These are phyloP conservation scores for Rhinichthys osculus DNA, from an alignment of 2,797 vertebrate species.

Conservation along the genomic window DNA sequence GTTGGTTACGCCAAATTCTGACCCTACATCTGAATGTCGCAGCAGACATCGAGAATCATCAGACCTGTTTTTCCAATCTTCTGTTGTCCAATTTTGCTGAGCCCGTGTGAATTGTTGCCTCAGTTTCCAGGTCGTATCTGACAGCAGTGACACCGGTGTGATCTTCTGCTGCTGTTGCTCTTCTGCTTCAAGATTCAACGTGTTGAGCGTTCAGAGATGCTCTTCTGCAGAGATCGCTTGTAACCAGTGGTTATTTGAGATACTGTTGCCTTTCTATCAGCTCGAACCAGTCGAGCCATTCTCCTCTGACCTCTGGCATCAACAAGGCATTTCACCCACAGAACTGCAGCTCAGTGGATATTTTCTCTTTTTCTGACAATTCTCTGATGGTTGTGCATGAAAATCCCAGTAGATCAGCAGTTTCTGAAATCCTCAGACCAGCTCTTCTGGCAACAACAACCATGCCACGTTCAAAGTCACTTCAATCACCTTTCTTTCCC, in stretches of 20 bases:
- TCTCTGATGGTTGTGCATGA: neutral
- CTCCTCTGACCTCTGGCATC: conserved; percentile 51
- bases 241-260: no score
- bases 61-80: no score
- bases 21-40: neutral
- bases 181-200: no score
- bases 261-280: neutral
- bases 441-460: neutral
- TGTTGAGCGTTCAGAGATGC: no score
- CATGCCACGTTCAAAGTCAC: neutral
- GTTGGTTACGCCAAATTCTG: neutral
- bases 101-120: no score
- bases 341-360: conserved; percentile 32
- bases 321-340: conserved; percentile 38
- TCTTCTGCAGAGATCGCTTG: no score
- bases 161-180: no score
- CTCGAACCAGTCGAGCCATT: conserved; percentile 2
- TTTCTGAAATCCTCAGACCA: neutral
- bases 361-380: neutral
- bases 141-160: no score
- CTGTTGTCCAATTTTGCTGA: no score
- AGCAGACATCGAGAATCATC: neutral
- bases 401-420: neutral
- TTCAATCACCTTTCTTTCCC: neutral
- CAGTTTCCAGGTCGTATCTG: no score